These are phyloP conservation scores for Zygaena filipendulae DNA, from an alignment of 2,888 invertebrate species.

Conservation along the genomic window DNA sequence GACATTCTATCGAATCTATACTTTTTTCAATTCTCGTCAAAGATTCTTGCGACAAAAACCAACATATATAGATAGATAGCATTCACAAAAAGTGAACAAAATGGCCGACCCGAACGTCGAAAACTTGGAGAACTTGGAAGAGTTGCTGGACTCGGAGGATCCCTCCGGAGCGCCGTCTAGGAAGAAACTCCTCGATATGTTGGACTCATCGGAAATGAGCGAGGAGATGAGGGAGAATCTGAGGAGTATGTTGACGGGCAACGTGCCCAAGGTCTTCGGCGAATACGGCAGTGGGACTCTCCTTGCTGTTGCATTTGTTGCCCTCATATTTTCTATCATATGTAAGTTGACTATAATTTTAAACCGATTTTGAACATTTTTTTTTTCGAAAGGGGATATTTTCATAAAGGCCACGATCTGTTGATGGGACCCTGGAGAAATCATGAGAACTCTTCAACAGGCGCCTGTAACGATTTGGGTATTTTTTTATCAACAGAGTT, in stretches of 20 bases:
- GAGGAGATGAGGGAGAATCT: slow-evolving; percentile 73
- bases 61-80: too few relatives aligned
- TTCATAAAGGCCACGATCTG: not conserved
- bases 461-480: too few relatives aligned
- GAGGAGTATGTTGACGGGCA: slow-evolving; percentile 55
- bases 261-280: slow-evolving; percentile 44
- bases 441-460: too few relatives aligned
- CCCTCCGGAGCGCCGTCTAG: slow-evolving; percentile 51
- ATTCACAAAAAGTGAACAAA: too few relatives aligned
- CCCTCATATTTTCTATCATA: slow-evolving; percentile 37
- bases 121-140: slow-evolving; percentile 26
- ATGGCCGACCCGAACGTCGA: slow-evolving; percentile 27
- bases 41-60: too few relatives aligned
- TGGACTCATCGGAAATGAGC: slow-evolving; percentile 68
- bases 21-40: too few relatives aligned
- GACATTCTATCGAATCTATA: too few relatives aligned
- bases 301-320: slow-evolving; percentile 34
- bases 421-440: too few relatives aligned
- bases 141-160: slow-evolving; percentile 36
- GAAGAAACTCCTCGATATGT: slow-evolving; percentile 66
- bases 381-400: not conserved
- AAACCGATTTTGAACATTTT: not conserved
- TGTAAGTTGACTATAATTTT: slow-evolving; percentile 29
- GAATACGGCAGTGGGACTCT: slow-evolving; percentile 27
- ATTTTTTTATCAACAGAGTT: too few relatives aligned